These are phyloP conservation scores for Chlorocebus sabaeus DNA, from an alignment of 2,113 vertebrate species.

Conservation along the genomic window DNA sequence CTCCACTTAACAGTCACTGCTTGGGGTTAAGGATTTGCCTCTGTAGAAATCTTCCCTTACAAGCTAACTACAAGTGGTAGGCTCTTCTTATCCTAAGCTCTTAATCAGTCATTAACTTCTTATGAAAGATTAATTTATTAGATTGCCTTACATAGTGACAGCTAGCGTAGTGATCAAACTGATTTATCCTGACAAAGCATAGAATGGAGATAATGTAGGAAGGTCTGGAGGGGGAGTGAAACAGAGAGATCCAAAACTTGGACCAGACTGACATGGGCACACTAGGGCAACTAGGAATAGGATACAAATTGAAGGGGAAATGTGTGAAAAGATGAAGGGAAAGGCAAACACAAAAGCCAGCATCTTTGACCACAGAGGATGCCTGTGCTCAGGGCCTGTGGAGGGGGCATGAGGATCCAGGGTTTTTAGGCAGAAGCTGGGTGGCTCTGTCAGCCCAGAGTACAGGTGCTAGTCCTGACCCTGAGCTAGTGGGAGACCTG, in stretches of 20 bases:
- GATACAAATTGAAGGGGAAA: not conserved
- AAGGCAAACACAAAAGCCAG: not conserved
- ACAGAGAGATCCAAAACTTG: not conserved
- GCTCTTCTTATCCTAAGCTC: not conserved
- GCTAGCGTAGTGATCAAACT: not conserved
- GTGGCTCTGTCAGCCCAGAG: not conserved
- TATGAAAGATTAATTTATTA: slow-evolving; percentile 44
- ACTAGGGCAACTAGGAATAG: not conserved
- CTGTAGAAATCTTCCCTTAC: not conserved
- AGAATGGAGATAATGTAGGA: not conserved
- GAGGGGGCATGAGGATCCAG: not conserved
- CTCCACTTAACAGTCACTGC: not conserved
- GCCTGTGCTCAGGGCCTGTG: not conserved
- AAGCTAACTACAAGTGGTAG: not conserved
- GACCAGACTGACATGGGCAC: not conserved
- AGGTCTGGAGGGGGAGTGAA: not conserved
- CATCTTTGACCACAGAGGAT: not conserved
- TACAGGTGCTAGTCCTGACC: not conserved
- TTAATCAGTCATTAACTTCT: slow-evolving; percentile 49
- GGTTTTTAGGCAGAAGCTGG: not conserved
- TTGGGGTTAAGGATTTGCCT: not conserved
- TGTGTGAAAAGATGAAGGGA: not conserved
- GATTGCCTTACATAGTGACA: slow-evolving; percentile 7
- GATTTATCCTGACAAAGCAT: not conserved
- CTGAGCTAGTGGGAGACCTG: not conserved